Evolutionary conservation across 2,888 invertebrate species (phyloP), one percentile per base, ranked within the genome.

Genomic region (Tigriopus californicus): DNA sequence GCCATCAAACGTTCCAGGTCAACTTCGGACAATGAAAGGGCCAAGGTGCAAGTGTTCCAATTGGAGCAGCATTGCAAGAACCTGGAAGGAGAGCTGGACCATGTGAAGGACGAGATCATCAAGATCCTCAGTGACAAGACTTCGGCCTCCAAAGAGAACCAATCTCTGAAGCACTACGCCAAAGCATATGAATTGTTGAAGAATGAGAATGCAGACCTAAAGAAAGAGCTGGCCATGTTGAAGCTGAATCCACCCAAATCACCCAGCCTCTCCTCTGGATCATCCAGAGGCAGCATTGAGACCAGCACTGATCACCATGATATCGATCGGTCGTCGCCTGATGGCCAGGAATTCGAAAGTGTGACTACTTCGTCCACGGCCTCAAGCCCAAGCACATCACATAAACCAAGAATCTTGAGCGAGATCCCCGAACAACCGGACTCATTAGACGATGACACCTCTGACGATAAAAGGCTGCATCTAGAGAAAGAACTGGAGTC

Each of bases 51-150:
- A 24, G 52, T 52, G 13, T 52, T 52, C 33, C 52, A 52, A 20
- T 25, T 52, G 52, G 52, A 52, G 13, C 52, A 52, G n/a, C 52
- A 52, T 20, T 52, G 52, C 24, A 52, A 52, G 52, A 52, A 52
- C 52, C 52, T 52, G 10, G 52, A 52, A 24, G 52, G 52, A n/a
- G 52, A 52, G 33, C 13, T 52, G 52, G 52, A 52, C 22, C 20
- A 20, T 25, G 52, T 52, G 2, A 52, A 52, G 22, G 52, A 52
- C 33, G 52, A 52, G 33, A 52, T 52, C 24, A 24, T 52, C 52
- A 52, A 52, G 24, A 52, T 52, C 18, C n/a, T 52, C 13, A 25
- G 25, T 25, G 52, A 24, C 52, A 52, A 52, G 25, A 20, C 24
- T 1, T 52, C 52, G 15, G 52, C 52, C 5, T 33, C 22, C 11